Conservation (phyloP, 2,888 invertebrate species). For the Girardia tigrina region DNA sequence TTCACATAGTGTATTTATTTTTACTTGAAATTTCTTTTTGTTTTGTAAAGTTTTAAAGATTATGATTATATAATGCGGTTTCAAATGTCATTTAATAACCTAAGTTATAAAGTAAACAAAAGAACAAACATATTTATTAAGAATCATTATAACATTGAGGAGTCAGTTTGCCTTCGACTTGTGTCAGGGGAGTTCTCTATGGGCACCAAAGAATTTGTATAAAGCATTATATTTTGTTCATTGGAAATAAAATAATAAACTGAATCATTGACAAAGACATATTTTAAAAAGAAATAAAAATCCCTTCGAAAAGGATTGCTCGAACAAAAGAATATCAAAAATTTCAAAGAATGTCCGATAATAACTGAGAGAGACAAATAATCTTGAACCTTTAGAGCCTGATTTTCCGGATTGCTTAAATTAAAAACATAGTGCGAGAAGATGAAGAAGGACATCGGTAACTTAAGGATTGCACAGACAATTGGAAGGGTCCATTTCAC, state of each 20-base stretch:
- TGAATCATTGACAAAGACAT: neutral
- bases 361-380: neutral
- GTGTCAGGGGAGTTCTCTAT: neutral
- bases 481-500: neutral
- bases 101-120: too few species aligned
- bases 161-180: neutral
- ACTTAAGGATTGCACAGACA: neutral
- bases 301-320: neutral
- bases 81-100: too few species aligned
- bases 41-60: too few species aligned
- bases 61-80: too few species aligned
- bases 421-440: neutral
- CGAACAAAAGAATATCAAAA: neutral
- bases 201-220: neutral
- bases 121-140: too few species aligned
- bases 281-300: neutral
- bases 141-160: neutral
- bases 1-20: too few species aligned
- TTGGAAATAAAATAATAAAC: neutral
- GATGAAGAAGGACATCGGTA: neutral
- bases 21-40: too few species aligned
- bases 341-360: neutral
- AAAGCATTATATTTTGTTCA: neutral
- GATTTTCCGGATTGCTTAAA: neutral
- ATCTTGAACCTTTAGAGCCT: neutral